Evolutionary conservation across 1,140 invertebrate genomes (phyloP), one percentile per base, ranked within the genome.

Genomic region (Mya arenaria): DNA sequence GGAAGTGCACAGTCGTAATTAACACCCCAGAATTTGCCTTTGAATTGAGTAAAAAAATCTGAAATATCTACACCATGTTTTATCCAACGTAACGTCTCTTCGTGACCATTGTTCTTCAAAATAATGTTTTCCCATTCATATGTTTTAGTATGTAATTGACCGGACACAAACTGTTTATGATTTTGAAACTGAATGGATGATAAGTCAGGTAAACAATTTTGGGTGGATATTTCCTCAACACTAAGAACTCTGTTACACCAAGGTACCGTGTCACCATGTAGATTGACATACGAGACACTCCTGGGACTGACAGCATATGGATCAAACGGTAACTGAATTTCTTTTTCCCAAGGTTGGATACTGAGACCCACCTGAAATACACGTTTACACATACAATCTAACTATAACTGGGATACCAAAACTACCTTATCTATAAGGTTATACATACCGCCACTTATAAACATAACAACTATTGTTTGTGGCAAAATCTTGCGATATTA

Each of bases 1-100:
- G 34, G 65, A 1, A 44, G 36, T 6, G 28, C 17, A 37, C 34
- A 25, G 13, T 39, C 25, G 23, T 39, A 68, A 25, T 0, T 39
- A 25, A 39, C 28, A 4, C 34, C 34, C 10, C 65, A 68, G 41
- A 39, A 44, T n/a, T 8, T 13, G 10, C 63, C 34, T 8, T 39
- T 36, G 36, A 66, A 66, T 6, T 32, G 15, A 37, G 63, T 66
- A 28, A 60, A 15, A 60, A 60, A 60, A 60, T 60, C 58, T 17
- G 30, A 32, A 13, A 60, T 8, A 8, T 32, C 34, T 13, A 60
- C 25, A 4, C 58, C 58, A 25, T 60, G 2, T 60, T 60, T 32
- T 8, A 60, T 4, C 58, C 58, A 60, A 4, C 23, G 8, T 28
- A 60, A 60, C 30, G 13, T 32, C 58, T 10, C 34, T 13, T 60